These are phyloP conservation scores for Xylota sylvarum DNA, from an alignment of 2,888 invertebrate species.

Conservation along the genomic window DNA sequence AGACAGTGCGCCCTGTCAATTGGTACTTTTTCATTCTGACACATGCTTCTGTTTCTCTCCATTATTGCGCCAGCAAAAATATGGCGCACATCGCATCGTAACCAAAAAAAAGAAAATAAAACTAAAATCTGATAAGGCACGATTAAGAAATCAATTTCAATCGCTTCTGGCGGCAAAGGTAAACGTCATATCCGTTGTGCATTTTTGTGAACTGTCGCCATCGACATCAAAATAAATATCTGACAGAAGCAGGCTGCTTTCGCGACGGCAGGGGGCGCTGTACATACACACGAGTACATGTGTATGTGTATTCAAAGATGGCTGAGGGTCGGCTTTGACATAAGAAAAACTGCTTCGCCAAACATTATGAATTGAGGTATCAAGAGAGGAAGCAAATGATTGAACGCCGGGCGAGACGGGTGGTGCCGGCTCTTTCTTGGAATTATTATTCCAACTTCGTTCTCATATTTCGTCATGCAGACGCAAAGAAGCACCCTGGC, in stretches of 20 bases:
- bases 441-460: conserved; percentile 49
- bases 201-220: conserved; percentile 7
- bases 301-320: not conserved
- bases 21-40: conserved; percentile 32
- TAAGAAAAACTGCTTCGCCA: conserved; percentile 18
- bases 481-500: conserved; percentile 4
- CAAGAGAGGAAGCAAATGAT: conserved; percentile 28
- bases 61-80: conserved; percentile 9
- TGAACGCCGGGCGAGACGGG: conserved; percentile 3
- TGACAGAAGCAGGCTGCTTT: conserved; percentile 20
- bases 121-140: not conserved
- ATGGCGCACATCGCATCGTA: conserved; percentile 4
- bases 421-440: conserved; percentile 14
- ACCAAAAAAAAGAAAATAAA: not conserved
- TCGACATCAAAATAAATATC: not conserved
- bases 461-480: conserved; percentile 31
- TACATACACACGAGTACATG: too few species aligned
- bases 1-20: conserved; percentile 31
- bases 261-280: not conserved
- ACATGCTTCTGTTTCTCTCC: not conserved
- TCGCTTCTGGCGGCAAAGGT: not conserved
- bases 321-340: not conserved
- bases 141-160: conserved; percentile 46
- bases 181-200: conserved; percentile 42
- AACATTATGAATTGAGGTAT: conserved; percentile 20